Base-by-base conservation (phyloP, 1,140 invertebrate species). In the Heliconius eleuchia region DNA sequence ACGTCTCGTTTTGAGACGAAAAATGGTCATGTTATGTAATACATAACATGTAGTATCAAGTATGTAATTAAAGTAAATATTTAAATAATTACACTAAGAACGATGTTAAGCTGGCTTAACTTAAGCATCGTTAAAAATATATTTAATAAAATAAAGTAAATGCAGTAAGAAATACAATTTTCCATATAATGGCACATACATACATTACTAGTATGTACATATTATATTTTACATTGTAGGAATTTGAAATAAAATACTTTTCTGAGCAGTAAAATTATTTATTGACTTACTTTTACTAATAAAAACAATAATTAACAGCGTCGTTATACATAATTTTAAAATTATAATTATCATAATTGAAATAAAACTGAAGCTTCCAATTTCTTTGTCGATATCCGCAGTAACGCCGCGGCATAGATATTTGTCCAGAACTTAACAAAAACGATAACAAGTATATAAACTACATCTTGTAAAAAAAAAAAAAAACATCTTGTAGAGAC, bases 181-280 rank as follows among this genome's bases (percentile, higher is more conserved):
- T 55, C 52, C 16, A 55, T 55, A 19, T n/a, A 16, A 19, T 55
- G 19, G 1, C 52, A 19, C 5, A 16, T 55, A 55, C 18, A 55
- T 19, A 55, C n/a, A 37, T 19, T 55, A 7, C 55, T 23, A 8
- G 23, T 9, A 9, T 57, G 1, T 57, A 37, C 34, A 37, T 37
- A 37, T 37, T 37, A 37, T 37, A 37, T 37, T 6, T 37, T 37
- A 37, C 34, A 6, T 37, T 37, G 6, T 37, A 7, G 34, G 6
- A 66, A 30, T 16, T 27, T 66, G 11, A 66, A 74, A 55, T 52
- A 19, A 76, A 70, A 71, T 71, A 27, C 60, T 76, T 75, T 46
- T 46, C 50, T 76, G 81, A 84, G 81, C 83, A 82, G 76, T 82
- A 78, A 79, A 60, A 77, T 74, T 71, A 76, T 85, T 85, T 83